Evolutionary conservation across 2,113 vertebrate species (phyloP).

Genomic region (Paedocypris sp.): DNA sequence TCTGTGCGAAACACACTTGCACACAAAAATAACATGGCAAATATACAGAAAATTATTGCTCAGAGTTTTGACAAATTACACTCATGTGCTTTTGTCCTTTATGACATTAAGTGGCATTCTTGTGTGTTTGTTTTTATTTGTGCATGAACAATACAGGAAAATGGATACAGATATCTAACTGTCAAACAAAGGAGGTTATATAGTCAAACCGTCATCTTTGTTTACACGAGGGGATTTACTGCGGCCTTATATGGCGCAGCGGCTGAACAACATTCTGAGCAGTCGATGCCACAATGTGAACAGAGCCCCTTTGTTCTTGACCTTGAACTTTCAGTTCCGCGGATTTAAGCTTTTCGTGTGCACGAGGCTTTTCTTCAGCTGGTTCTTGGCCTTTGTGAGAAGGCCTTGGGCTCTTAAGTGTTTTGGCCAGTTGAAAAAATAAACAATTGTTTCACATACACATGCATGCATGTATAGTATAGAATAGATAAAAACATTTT

Average conservation of each 20-base stretch:
- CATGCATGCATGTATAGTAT: too few species aligned
- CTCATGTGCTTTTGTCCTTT: too few species aligned
- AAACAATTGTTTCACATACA: too few species aligned
- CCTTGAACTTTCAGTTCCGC: neutral
- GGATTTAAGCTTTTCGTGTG: neutral
- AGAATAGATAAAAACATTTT: too few species aligned
- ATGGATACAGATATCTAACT: neutral
- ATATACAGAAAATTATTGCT: too few species aligned
- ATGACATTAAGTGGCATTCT: too few species aligned
- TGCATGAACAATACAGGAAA: neutral
- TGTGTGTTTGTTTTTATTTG: neutral
- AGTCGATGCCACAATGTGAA: neutral
- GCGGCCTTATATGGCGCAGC: neutral
- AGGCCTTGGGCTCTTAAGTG: too few species aligned
- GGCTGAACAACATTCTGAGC: neutral
- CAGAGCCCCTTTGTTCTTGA: conserved; percentile 1
- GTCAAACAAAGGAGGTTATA: neutral
- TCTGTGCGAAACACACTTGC: too few species aligned
- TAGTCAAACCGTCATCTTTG: neutral
- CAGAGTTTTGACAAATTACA: too few species aligned
- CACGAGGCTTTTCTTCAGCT: neutral
- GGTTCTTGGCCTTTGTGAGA: too few species aligned
- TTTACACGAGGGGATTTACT: neutral
- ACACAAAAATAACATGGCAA: too few species aligned
- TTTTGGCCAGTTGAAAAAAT: too few species aligned